Conservation (phyloP, 2,113 vertebrate genomes). For the Rhabdomys dilectus region DNA sequence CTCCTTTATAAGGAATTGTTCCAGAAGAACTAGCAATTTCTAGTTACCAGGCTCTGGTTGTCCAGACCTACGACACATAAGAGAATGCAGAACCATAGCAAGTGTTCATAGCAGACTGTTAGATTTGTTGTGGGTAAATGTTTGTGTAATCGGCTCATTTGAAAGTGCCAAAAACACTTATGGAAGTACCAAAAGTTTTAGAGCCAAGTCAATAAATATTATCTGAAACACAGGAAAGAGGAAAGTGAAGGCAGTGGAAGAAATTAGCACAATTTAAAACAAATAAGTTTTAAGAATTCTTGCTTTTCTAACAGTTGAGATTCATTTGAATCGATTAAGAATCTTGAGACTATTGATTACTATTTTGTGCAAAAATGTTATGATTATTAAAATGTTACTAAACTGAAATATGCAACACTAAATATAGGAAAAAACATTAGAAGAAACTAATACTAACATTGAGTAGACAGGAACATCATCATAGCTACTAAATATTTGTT, state of each 20-base stretch:
- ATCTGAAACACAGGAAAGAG: rapidly evolving
- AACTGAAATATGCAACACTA: neutral
- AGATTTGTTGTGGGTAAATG: neutral
- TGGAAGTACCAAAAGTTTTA: neutral
- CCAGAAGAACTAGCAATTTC: neutral
- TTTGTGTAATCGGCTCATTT: slow-evolving; percentile 21
- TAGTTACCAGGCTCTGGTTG: neutral
- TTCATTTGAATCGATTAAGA: neutral
- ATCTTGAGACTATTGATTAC: neutral
- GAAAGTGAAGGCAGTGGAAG: neutral
- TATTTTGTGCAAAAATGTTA: neutral
- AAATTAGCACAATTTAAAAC: neutral
- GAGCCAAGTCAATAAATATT: neutral
- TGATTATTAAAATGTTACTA: neutral
- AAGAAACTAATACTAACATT: neutral
- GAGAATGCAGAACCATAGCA: neutral
- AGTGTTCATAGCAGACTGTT: neutral
- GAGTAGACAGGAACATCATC: neutral
- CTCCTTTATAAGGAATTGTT: slow-evolving; percentile 33
- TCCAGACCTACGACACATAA: neutral
- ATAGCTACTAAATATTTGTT: neutral
- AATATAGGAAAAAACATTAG: neutral
- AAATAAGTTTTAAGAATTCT: neutral
- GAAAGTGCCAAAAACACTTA: slow-evolving; percentile 12
- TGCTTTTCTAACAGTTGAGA: neutral